Base-by-base conservation (phyloP, 1,140 invertebrate genomes). In the Hypothenemus hampei region DNA sequence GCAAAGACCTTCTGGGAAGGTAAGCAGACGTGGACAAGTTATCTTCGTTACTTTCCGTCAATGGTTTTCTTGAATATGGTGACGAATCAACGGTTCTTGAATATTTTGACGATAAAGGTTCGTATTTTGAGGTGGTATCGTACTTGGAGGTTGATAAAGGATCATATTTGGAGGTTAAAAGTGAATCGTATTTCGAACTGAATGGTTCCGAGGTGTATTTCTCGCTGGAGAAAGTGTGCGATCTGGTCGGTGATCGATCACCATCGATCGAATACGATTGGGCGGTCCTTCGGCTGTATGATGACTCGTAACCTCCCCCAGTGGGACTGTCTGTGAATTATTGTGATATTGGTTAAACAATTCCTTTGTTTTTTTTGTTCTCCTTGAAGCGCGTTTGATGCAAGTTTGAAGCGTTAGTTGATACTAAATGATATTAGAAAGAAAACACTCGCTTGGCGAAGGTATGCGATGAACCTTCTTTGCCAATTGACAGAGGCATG, bases 11-110 rank as follows among this genome's bases (percentile, higher is more conserved):
- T 46, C 37, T 44, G 3, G 40, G 58, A 4, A 51, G 51, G 23
- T 68, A 68, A 50, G 64, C 65, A 7, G 63, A 54, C 2, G 63
- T 47, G 5, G 65, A 64, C n/a, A n/a, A n/a, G n/a, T n/a, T n/a
- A n/a, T n/a, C n/a, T n/a, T n/a, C n/a, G n/a, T n/a, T n/a, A n/a
- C n/a, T n/a, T n/a, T n/a, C n/a, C n/a, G n/a, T n/a, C n/a, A n/a
- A n/a, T n/a, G n/a, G n/a, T n/a, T n/a, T n/a, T n/a, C n/a, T n/a
- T n/a, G n/a, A n/a, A 22, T 68, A 68, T 49, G 62, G 66, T 7
- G 58, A 62, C 1, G 50, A 49, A 20, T 57, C 52, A 2, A 48
- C 51, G 13, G 37, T 10, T 1, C 13, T 24, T 3, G 37, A 33
- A 18, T 37, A 39, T 22, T 39, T 39, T n/a, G 36, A 41, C 4